These are phyloP conservation scores for Apocheima hispidaria DNA, from an alignment of 2,888 invertebrate species.

Conservation along the genomic window DNA sequence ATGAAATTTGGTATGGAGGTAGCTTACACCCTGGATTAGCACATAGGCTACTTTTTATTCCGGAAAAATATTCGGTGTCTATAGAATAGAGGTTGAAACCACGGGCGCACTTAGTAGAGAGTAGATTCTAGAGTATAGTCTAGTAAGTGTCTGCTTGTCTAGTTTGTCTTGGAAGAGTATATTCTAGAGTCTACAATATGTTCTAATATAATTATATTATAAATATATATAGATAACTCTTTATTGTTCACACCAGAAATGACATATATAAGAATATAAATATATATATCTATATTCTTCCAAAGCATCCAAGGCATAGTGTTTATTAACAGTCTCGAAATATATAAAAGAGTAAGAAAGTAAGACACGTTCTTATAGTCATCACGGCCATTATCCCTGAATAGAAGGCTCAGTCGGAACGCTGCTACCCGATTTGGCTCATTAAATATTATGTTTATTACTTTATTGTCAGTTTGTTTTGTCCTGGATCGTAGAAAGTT, in stretches of 20 bases:
- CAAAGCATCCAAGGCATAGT: not conserved
- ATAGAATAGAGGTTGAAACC: too few relatives aligned
- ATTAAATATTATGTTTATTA: slow-evolving; percentile 43
- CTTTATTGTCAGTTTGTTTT: slow-evolving; percentile 47
- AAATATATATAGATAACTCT: too few relatives aligned
- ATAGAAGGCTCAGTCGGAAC: slow-evolving; percentile 21
- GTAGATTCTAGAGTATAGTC: too few relatives aligned
- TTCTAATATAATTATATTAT: not conserved
- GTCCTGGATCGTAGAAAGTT: slow-evolving; percentile 45
- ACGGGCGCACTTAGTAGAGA: too few relatives aligned
- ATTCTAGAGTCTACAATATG: too few relatives aligned
- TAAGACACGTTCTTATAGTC: slow-evolving; percentile 7
- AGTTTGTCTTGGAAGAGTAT: too few relatives aligned
- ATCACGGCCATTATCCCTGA: slow-evolving; percentile 14
- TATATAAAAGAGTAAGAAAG: slow-evolving; percentile 12
- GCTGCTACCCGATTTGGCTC: slow-evolving; percentile 38
- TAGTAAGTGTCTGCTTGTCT: too few relatives aligned
- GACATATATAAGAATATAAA: not conserved
- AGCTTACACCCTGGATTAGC: too few relatives aligned
- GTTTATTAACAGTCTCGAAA: slow-evolving; percentile 1
- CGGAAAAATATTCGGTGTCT: too few relatives aligned
- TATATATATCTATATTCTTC: not conserved
- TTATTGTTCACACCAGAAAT: too few relatives aligned
- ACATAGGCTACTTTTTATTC: too few relatives aligned
- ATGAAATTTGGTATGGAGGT: too few relatives aligned